Evolutionary conservation across 2,113 vertebrate species (phyloP).

Genomic region (Pantherophis guttatus): DNA sequence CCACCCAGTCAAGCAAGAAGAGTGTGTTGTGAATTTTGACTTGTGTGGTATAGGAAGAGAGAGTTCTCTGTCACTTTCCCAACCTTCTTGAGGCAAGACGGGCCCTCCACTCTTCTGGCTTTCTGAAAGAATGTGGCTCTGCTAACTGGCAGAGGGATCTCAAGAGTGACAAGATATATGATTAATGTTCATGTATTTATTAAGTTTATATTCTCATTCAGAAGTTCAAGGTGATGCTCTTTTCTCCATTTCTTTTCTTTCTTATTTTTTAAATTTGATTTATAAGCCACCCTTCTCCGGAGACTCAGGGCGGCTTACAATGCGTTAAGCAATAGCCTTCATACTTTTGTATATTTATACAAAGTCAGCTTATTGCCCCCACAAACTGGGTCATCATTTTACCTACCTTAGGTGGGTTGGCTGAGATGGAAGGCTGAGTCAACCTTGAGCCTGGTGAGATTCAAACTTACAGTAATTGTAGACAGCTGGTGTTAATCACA

Average conservation of each 20-base stretch:
- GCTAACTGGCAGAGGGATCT: neutral
- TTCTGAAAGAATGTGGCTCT: neutral
- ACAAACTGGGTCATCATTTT: too few relatives aligned
- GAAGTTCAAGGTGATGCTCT: neutral
- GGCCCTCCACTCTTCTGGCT: neutral
- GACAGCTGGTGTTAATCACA: too few relatives aligned
- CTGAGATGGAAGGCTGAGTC: too few relatives aligned
- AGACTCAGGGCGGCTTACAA: too few relatives aligned
- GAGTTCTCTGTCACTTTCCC: neutral
- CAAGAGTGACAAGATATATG: neutral
- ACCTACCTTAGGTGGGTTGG: too few relatives aligned
- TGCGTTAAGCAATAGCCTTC: too few relatives aligned
- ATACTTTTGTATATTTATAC: too few relatives aligned
- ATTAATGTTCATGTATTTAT: neutral
- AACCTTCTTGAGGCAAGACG: neutral
- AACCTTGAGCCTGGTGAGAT: too few relatives aligned
- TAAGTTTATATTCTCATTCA: neutral
- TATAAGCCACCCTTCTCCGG: too few relatives aligned
- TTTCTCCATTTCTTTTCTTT: neutral
- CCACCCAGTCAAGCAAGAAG: neutral
- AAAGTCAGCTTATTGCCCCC: too few relatives aligned
- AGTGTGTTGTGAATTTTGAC: neutral
- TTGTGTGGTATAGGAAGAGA: neutral
- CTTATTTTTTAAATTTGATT: too few relatives aligned
- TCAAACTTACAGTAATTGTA: too few relatives aligned